A percentile compares a stretch with the other conserved stretches of the same genome.
Conservation (phyloP, 2,113 vertebrate species). For the Rhea pennata region DNA sequence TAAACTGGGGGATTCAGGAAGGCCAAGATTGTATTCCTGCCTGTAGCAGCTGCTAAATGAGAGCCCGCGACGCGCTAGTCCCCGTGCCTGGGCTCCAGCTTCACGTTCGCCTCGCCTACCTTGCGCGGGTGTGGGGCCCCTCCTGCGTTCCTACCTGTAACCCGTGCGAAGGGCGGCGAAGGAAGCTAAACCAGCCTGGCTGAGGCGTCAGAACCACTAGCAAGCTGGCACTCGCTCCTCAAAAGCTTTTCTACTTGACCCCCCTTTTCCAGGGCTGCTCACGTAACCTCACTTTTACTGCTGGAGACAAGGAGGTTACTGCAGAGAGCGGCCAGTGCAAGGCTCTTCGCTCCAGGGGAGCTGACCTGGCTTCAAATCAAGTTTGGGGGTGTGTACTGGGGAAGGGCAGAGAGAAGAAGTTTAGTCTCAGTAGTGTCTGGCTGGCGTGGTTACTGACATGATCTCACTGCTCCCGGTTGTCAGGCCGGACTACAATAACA, state of each 20-base stretch:
- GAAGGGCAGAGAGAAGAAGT: neutral
- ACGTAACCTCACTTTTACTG: rapidly evolving
- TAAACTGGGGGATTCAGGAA: neutral
- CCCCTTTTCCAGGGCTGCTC: neutral
- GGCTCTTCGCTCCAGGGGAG: neutral
- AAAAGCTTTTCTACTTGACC: neutral
- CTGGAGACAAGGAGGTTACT: neutral
- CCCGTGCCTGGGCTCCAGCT: rapidly evolving
- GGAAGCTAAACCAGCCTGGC: neutral
- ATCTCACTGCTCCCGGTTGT: conserved; percentile 58
- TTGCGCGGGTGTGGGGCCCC: neutral
- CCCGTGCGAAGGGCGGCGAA: rapidly evolving
- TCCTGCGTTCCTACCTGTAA: rapidly evolving
- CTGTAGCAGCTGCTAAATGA: rapidly evolving
- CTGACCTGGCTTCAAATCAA: neutral
- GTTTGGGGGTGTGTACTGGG: neutral
- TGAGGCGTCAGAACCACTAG: neutral
- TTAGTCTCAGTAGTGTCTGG: conserved; percentile 48
- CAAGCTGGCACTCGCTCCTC: neutral
- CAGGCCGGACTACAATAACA: conserved; percentile 10
- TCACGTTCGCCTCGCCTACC: neutral
- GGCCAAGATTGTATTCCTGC: neutral
- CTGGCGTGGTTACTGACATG: conserved; percentile 54
- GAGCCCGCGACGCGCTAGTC: rapidly evolving
- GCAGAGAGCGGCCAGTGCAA: neutral